These are phyloP conservation scores for Atherix ibis DNA, from an alignment of 2,888 invertebrate genomes.

Conservation along the genomic window DNA sequence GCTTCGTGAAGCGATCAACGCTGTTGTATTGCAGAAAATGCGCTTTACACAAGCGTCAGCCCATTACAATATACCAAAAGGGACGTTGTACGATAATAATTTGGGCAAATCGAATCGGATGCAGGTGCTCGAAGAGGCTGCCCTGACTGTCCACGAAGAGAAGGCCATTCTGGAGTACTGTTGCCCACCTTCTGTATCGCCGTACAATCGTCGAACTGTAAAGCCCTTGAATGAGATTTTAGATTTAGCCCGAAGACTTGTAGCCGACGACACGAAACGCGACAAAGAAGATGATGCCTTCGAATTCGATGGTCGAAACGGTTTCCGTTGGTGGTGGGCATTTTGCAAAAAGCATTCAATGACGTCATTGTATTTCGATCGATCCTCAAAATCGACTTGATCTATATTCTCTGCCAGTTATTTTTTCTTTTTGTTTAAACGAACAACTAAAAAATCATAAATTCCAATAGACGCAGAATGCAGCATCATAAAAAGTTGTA, in stretches of 20 bases:
- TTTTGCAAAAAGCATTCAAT: conserved; percentile 66
- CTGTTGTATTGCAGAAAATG: conserved; percentile 59
- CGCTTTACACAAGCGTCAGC: conserved; percentile 61
- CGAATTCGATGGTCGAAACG: conserved; percentile 50
- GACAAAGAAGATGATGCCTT: conserved; percentile 51
- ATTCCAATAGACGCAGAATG: too few species aligned
- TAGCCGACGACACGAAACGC: conserved; percentile 18
- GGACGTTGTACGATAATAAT: conserved; percentile 62
- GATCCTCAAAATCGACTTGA: too few species aligned
- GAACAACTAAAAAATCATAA: too few species aligned
- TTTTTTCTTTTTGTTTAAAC: too few species aligned
- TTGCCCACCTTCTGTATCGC: conserved; percentile 51
- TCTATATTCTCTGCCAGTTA: too few species aligned
- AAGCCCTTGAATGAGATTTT: conserved; percentile 47
- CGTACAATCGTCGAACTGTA: conserved; percentile 56
- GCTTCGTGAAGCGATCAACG: conserved; percentile 59
- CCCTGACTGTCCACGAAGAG: conserved; percentile 43
- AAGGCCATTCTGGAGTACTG: conserved; percentile 52
- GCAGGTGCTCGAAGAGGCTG: conserved; percentile 56
- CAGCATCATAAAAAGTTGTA: too few species aligned
- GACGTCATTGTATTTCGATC: conserved; percentile 45
- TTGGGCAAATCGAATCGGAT: conserved; percentile 61
- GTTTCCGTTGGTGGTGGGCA: conserved; percentile 70
- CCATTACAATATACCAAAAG: conserved; percentile 57
- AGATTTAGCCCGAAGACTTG: conserved; percentile 47